Conservation (phyloP, 2,797 vertebrate species). For the Anniella stebbinsi region DNA sequence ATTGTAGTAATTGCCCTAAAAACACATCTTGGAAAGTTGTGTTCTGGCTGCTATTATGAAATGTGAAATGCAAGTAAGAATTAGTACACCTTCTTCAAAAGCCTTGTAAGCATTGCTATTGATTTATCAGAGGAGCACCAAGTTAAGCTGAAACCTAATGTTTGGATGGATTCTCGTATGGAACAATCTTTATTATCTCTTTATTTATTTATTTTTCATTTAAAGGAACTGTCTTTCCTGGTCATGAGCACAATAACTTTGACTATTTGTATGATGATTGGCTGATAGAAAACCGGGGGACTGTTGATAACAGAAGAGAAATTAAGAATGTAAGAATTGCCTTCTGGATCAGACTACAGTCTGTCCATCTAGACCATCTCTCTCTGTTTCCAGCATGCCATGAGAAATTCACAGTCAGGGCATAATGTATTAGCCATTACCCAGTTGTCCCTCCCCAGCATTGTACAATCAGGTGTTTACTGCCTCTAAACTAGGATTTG, state of each 20-base stretch:
- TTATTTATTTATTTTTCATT: not conserved
- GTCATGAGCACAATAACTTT: not conserved
- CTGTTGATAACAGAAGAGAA: not conserved
- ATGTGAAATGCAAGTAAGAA: constrained; percentile 68
- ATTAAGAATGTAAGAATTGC: not conserved
- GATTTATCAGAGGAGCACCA: not conserved
- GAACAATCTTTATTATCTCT: constrained; percentile 45
- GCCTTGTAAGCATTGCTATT: not conserved
- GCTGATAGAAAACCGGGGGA: not conserved
- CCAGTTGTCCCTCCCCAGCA: not conserved
- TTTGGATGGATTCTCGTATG: not conserved
- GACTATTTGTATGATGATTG: not conserved
- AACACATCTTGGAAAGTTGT: constrained; percentile 67
- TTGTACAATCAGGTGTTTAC: not conserved
- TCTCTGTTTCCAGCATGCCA: not conserved
- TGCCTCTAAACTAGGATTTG: not conserved
- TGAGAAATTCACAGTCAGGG: not conserved
- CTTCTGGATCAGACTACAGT: not conserved
- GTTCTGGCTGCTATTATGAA: constrained; percentile 63
- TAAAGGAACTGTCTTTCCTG: not conserved
- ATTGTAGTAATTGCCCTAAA: constrained; percentile 75
- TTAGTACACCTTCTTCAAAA: constrained; percentile 51
- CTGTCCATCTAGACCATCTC: not conserved
- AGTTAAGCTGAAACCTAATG: not conserved
- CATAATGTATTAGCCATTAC: not conserved